Evolutionary conservation across 2,888 invertebrate genomes (phyloP), one percentile per base, ranked within the genome.

Genomic region (Apamea epomidion): DNA sequence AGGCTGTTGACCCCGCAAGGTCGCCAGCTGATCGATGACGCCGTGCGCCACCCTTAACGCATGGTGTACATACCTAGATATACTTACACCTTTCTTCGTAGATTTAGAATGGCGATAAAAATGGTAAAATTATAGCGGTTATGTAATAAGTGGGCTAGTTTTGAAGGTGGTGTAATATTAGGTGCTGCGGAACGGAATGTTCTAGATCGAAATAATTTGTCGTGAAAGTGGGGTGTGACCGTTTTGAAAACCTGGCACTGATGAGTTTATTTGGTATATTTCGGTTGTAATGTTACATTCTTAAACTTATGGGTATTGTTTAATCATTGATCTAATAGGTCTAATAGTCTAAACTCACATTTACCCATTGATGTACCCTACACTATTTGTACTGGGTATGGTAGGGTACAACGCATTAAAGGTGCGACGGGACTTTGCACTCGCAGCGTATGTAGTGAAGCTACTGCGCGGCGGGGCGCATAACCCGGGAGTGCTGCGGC

Each of bases 1-100:
- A 75, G 94, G 93, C 88, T 94, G 83, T 83, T 91, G 93, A 93
- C 93, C 94, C 90, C 86, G 88, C 93, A 95, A 95, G 95, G 95
- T 95, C 94, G 90, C 82, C 93, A 93, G 94, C 93, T 93, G 93
- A 93, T 93, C 93, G 93, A 92, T 93, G 89, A 81, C 90, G 83
- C 88, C 88, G 92, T 92, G 86, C 90, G 82, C 88, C 87, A 90
- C 89, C 83, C 80, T 80, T 83, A 70, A 37, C n/a, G 45, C 37
- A 58, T 72, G 74, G 29, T 32, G 10, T 62, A 42, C 37, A 54
- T 60, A 73, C 73, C n/a, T 58, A 78, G n/a, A 2, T 68, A 8
- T 62, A 69, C 37, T 7, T 29, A 62, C 68, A 67, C 32, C 62
- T 71, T 70, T 25, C 58, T 29, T 60, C 58, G 18, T 73, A 58